Evolutionary conservation across 2,113 vertebrate species (phyloP).

Genomic region (Platanista minor): DNA sequence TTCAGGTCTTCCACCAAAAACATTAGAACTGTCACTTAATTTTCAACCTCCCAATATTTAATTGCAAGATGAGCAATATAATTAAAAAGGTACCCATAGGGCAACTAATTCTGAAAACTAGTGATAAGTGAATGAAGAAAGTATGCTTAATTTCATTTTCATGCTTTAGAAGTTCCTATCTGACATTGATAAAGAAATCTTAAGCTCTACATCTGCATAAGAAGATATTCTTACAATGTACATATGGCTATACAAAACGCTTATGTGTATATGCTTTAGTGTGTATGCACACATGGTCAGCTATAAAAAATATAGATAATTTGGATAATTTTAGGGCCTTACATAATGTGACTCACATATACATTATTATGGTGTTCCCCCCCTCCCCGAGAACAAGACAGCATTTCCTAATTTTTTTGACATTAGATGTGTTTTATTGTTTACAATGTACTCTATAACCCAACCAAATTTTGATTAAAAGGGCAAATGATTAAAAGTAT

Average conservation of each 20-base stretch:
- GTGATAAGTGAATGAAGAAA: slow-evolving; percentile 46
- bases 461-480: not conserved
- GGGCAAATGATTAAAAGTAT: not conserved
- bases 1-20: slow-evolving; percentile 58
- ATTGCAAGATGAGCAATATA: slow-evolving; percentile 69
- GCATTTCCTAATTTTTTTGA: not conserved
- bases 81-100: slow-evolving; percentile 72
- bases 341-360: not conserved
- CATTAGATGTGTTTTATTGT: not conserved
- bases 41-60: slow-evolving; percentile 68
- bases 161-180: slow-evolving; percentile 42
- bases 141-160: slow-evolving; percentile 52
- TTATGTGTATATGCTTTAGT: not conserved
- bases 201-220: not conserved
- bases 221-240: not conserved
- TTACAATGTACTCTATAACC: not conserved
- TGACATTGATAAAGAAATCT: slow-evolving; percentile 37
- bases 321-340: not conserved
- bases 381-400: not conserved
- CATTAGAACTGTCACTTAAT: slow-evolving; percentile 64
- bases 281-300: not conserved
- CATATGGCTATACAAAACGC: not conserved
- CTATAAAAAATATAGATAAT: not conserved
- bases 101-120: slow-evolving; percentile 67
- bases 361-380: not conserved